Percentiles rank a stretch among this genome's conserved stretches.
phyloP scores from a whole-genome alignment of 2,797 vertebrate species.

The Periparus ater region DNA sequence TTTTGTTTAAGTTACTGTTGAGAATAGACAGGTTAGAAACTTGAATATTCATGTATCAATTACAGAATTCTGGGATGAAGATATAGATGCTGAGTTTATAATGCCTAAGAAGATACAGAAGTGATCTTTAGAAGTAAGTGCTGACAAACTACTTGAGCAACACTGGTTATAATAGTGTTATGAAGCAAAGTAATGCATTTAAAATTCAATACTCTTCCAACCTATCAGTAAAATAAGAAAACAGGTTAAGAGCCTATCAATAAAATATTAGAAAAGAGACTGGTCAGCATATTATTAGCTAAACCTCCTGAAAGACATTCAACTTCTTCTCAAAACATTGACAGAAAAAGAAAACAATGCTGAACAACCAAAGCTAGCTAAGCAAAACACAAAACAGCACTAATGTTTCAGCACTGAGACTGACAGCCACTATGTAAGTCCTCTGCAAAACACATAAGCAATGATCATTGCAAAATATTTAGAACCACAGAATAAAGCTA shows the following conservation, averaged over 20 bases:
- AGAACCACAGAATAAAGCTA: background rate
- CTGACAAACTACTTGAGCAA: background rate
- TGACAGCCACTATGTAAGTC: background rate
- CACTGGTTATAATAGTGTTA: background rate
- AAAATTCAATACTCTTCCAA: background rate
- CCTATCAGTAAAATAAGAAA: background rate
- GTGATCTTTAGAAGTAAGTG: background rate
- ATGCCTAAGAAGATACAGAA: background rate
- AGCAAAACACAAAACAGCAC: background rate
- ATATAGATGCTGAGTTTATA: background rate
- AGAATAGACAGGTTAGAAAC: background rate
- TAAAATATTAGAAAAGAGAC: background rate
- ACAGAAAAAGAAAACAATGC: background rate
- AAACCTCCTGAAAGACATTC: background rate
- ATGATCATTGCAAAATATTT: background rate
- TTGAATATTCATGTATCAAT: background rate
- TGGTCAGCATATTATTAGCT: background rate
- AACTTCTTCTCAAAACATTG: background rate
- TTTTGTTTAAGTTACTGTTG: background rate
- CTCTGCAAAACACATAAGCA: background rate
- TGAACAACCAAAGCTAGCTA: background rate
- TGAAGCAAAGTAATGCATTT: background rate
- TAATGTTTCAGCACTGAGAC: background rate
- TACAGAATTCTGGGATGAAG: background rate
- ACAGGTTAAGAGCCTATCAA: background rate